These are phyloP conservation scores for Aphelenchoides avenae DNA, from an alignment of 1,140 invertebrate genomes.

Conservation along the genomic window DNA sequence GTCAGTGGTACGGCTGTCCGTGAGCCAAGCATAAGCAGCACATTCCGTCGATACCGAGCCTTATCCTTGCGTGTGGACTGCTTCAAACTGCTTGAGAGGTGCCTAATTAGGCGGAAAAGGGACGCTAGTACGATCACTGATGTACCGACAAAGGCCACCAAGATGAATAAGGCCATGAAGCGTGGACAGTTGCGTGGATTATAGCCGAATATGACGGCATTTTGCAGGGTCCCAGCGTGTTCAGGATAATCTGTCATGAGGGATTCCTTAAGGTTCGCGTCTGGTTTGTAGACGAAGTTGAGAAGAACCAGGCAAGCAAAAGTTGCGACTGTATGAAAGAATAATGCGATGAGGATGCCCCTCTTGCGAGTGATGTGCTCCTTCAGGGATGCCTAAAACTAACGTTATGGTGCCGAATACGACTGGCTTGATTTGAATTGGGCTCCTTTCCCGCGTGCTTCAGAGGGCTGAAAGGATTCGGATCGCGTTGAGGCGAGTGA, in stretches of 20 bases:
- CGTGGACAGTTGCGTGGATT: neutral
- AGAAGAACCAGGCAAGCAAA: neutral
- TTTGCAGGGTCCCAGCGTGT: too few relatives aligned
- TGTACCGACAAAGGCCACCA: constrained; percentile 10
- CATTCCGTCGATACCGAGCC: neutral
- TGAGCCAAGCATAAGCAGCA: constrained; percentile 6
- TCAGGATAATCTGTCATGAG: too few relatives aligned
- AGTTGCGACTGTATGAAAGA: neutral
- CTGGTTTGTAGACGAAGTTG: neutral
- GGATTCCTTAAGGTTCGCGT: neutral
- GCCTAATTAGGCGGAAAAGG: constrained; percentile 13
- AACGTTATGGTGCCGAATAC: too few relatives aligned
- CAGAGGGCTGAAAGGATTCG: too few relatives aligned
- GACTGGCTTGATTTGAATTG: too few relatives aligned
- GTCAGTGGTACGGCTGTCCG: constrained; percentile 1
- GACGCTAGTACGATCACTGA: constrained; percentile 4
- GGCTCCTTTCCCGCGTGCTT: too few relatives aligned
- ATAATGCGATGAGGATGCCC: constrained; percentile 1
- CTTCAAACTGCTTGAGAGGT: constrained; percentile 1
- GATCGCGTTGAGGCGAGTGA: too few relatives aligned
- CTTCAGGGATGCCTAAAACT: too few relatives aligned
- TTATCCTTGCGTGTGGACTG: constrained; percentile 2
- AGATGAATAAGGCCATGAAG: neutral
- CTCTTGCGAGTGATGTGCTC: too few relatives aligned
- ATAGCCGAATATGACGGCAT: too few relatives aligned